Evolutionary conservation across 2,797 vertebrate species (phyloP).

Genomic region (Sternotherus odoratus): DNA sequence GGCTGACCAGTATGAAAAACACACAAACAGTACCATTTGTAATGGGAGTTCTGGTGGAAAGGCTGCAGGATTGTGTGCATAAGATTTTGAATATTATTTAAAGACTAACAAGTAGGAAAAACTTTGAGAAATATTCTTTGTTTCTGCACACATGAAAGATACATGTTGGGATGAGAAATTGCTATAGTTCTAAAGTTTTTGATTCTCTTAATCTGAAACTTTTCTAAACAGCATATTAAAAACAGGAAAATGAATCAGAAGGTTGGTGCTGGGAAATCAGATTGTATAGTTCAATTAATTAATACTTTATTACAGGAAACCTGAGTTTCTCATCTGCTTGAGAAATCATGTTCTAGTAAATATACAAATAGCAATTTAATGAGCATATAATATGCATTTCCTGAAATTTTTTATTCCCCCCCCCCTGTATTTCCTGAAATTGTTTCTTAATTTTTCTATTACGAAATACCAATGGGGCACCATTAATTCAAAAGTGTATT

Average conservation of each 20-base stretch:
- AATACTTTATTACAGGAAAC: neutral
- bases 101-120: neutral
- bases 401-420: conserved; percentile 57
- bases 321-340: neutral
- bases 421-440: conserved; percentile 57
- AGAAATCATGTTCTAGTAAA: conserved; percentile 56
- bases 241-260: conserved; percentile 45
- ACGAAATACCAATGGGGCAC: conserved; percentile 24
- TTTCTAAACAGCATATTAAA: conserved; percentile 13
- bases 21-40: neutral
- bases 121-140: neutral
- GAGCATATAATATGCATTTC: conserved; percentile 55
- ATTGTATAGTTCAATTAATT: neutral
- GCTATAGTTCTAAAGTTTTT: neutral
- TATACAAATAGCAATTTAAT: conserved; percentile 62
- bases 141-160: neutral
- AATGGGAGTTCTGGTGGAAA: neutral
- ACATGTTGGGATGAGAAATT: neutral
- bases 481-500: conserved; percentile 48
- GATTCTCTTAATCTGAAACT: conserved; percentile 20
- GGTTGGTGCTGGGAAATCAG: neutral
- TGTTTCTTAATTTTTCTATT: conserved; percentile 30
- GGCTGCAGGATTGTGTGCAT: neutral
- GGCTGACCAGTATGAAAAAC: conserved; percentile 6
- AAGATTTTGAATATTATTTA: neutral